These are phyloP conservation scores for Lates japonicus DNA, from an alignment of 2,797 vertebrate genomes.

Conservation along the genomic window DNA sequence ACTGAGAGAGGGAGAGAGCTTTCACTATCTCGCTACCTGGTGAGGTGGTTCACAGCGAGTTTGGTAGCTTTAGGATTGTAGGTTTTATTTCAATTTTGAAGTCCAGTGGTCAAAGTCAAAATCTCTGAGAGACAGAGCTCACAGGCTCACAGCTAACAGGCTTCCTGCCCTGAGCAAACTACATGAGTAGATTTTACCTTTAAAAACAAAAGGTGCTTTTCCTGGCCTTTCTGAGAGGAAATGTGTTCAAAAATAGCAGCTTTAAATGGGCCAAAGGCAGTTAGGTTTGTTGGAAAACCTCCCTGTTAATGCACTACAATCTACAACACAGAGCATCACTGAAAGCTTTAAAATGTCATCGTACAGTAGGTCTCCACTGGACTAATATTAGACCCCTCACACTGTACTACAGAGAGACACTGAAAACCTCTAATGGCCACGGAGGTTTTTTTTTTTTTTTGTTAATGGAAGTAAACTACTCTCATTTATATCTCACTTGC, in stretches of 20 bases:
- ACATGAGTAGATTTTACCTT: slow-evolving; percentile 19
- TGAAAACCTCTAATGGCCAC: neutral
- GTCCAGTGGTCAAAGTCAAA: neutral
- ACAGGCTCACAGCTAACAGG: too few species aligned
- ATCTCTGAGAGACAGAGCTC: neutral
- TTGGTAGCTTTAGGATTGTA: neutral
- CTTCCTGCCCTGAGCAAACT: slow-evolving; percentile 58
- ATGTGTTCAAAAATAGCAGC: slow-evolving; percentile 37
- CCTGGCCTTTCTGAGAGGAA: neutral
- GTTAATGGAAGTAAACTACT: neutral
- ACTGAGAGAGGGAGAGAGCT: too few species aligned
- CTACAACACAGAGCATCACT: slow-evolving; percentile 6
- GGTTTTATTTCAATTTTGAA: neutral
- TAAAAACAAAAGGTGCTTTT: slow-evolving; percentile 15
- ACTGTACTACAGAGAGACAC: neutral
- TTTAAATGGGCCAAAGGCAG: slow-evolving; percentile 45
- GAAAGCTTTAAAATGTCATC: slow-evolving; percentile 36
- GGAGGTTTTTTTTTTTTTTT: neutral
- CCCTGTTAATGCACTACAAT: neutral
- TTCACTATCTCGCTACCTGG: too few species aligned
- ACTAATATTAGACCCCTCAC: slow-evolving; percentile 25
- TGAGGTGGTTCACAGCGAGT: neutral
- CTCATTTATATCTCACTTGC: slow-evolving; percentile 1
- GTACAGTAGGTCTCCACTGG: slow-evolving; percentile 5
- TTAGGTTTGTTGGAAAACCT: slow-evolving; percentile 24